phyloP scores from a whole-genome alignment of 2,888 invertebrate species.

The Anagyrus pseudococci region DNA sequence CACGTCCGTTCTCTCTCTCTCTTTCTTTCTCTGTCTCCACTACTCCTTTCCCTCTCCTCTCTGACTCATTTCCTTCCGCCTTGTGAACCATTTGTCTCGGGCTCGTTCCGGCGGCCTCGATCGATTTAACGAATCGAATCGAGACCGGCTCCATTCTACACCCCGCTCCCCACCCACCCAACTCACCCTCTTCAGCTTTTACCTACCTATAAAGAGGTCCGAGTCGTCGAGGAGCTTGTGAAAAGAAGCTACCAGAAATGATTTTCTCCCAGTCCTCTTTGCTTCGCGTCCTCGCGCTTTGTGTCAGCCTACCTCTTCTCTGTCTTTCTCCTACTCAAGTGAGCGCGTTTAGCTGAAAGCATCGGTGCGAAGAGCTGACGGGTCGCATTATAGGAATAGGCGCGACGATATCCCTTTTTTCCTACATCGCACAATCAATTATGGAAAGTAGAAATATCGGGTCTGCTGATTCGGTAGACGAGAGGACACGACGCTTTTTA shows the following conservation, averaged over 20 bases:
- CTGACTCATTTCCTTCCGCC: not conserved
- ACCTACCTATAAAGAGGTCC: slow-evolving; percentile 5
- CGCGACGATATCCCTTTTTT: no score
- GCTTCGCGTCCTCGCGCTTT: slow-evolving; percentile 10
- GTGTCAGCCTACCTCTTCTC: not conserved
- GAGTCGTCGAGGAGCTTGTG: not conserved
- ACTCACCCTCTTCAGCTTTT: not conserved
- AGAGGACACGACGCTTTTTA: no score
- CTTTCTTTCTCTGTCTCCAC: no score
- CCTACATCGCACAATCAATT: no score
- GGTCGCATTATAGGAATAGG: no score
- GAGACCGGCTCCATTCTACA: not conserved
- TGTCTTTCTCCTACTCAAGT: not conserved
- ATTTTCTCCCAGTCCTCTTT: slow-evolving; percentile 18
- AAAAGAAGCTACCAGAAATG: slow-evolving; percentile 13
- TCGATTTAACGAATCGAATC: slow-evolving; percentile 30
- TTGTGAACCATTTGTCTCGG: not conserved
- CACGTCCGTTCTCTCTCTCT: no score
- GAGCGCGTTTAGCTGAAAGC: no score
- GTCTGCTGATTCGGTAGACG: no score
- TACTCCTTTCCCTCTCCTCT: not conserved
- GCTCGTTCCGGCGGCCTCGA: not conserved
- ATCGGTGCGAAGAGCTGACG: no score
- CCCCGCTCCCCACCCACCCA: no score
- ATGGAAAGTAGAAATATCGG: no score